Evolutionary conservation across 2,888 invertebrate genomes (phyloP).

Genomic region (Oscheius myriophilus): DNA sequence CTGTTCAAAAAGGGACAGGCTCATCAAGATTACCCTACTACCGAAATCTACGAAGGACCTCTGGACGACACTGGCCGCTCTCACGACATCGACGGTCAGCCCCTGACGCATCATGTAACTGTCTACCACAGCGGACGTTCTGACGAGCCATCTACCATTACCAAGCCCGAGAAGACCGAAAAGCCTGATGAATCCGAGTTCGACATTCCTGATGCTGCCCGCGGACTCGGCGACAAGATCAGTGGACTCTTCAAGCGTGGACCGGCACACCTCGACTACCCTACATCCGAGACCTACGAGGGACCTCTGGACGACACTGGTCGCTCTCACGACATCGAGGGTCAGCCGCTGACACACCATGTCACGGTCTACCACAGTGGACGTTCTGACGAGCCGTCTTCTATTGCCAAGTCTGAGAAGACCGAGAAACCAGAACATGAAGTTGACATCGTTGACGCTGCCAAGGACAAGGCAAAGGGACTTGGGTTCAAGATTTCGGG

Average conservation of each 20-base stretch:
- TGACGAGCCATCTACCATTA: too few species aligned
- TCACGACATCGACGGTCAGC: constrained; percentile 35
- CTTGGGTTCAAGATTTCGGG: constrained; percentile 40
- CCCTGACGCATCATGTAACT: constrained; percentile 3
- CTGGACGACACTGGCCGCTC: constrained; percentile 21
- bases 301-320: constrained; percentile 16
- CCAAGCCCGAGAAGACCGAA: constrained; percentile 6
- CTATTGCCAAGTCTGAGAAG: constrained; percentile 23
- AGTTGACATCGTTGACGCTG: neutral
- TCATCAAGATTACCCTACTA: constrained; percentile 39
- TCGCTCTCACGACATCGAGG: constrained; percentile 4
- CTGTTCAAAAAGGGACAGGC: constrained; percentile 35
- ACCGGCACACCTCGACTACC: constrained; percentile 54
- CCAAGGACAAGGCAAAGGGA: neutral
- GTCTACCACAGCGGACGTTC: neutral
- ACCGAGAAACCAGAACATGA: constrained; percentile 32
- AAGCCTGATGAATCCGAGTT: constrained; percentile 5
- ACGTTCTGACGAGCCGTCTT: constrained; percentile 2
- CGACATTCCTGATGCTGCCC: constrained; percentile 21
- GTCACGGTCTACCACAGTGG: constrained; percentile 14
- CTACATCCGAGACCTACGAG: constrained; percentile 27
- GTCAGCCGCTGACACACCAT: constrained; percentile 12
- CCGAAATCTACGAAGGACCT: constrained; percentile 15
- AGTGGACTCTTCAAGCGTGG: constrained; percentile 50
- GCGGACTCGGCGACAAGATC: constrained; percentile 37